Evolutionary conservation across 1,140 invertebrate species (phyloP).

Genomic region (Orius insidiosus): DNA sequence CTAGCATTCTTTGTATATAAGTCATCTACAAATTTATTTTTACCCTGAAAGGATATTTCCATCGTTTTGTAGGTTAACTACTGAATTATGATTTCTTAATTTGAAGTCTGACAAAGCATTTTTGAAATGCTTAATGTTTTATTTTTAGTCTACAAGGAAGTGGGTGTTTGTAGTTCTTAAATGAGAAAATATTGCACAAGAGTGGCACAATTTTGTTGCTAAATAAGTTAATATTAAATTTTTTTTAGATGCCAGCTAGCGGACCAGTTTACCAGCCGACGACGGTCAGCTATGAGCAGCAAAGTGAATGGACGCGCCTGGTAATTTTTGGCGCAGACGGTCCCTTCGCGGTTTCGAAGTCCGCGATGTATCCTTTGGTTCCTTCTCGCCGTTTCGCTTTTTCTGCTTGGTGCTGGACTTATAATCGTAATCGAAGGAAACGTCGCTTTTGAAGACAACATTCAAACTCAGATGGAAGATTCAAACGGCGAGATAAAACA

Average conservation of each 20-base stretch:
- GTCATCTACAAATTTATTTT: no score
- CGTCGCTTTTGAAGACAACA: constrained; percentile 16
- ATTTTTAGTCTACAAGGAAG: no score
- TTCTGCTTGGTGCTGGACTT: constrained; percentile 21
- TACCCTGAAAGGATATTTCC: no score
- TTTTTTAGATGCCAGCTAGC: constrained; percentile 32
- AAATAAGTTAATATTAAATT: constrained; percentile 9
- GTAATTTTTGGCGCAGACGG: constrained; percentile 20
- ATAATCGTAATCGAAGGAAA: constrained; percentile 22
- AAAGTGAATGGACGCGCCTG: constrained; percentile 23
- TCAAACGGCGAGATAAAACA: constrained; percentile 10
- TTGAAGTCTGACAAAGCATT: no score
- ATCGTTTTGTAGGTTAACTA: no score
- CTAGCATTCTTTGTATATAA: no score
- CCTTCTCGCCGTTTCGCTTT: constrained; percentile 19
- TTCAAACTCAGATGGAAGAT: constrained; percentile 14
- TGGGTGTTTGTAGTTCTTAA: no score
- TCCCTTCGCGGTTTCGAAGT: constrained; percentile 15
- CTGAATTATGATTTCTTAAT: no score
- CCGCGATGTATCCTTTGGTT: constrained; percentile 22
- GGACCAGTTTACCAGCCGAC: constrained; percentile 52
- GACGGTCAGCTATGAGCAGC: constrained; percentile 46
- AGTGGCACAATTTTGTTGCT: no score
- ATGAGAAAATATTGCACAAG: no score
- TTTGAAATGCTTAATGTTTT: no score